Evolutionary conservation across 1,140 invertebrate species (phyloP).

Genomic region (Cydia splendana): DNA sequence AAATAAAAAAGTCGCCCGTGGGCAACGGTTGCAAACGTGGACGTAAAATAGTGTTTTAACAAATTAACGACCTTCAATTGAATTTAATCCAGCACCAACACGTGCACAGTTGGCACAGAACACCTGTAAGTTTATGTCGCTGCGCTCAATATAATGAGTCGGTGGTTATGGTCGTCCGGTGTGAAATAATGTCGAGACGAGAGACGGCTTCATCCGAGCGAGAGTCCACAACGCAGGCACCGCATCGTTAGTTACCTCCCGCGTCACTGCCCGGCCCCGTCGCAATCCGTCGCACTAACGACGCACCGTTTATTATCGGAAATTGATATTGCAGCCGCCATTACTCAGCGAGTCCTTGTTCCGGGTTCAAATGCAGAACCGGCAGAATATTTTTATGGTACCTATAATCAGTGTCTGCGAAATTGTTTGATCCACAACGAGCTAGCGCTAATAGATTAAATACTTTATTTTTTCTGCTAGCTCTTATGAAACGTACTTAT

Average conservation of each 20-base stretch:
- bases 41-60: not conserved
- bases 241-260: conserved; percentile 1
- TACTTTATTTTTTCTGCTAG: too few species aligned
- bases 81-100: conserved; percentile 15
- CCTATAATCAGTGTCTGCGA: not conserved
- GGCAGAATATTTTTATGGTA: not conserved
- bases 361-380: not conserved
- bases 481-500: not conserved
- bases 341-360: not conserved
- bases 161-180: conserved; percentile 24
- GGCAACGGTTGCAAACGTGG: conserved; percentile 34
- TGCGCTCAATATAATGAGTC: conserved; percentile 30
- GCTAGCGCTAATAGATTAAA: not conserved
- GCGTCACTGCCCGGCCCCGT: conserved; percentile 16
- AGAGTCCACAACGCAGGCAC: not conserved
- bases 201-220: conserved; percentile 17
- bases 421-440: not conserved
- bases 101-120: conserved; percentile 24
- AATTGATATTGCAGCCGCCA: conserved; percentile 3
- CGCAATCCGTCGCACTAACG: conserved; percentile 9
- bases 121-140: conserved; percentile 30
- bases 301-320: conserved; percentile 9
- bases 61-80: conserved; percentile 14
- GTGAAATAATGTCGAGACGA: conserved; percentile 21
- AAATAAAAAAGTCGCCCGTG: conserved; percentile 51